Conservation (phyloP, 2,888 invertebrate genomes). For the Eupithecia dodoneata region DNA sequence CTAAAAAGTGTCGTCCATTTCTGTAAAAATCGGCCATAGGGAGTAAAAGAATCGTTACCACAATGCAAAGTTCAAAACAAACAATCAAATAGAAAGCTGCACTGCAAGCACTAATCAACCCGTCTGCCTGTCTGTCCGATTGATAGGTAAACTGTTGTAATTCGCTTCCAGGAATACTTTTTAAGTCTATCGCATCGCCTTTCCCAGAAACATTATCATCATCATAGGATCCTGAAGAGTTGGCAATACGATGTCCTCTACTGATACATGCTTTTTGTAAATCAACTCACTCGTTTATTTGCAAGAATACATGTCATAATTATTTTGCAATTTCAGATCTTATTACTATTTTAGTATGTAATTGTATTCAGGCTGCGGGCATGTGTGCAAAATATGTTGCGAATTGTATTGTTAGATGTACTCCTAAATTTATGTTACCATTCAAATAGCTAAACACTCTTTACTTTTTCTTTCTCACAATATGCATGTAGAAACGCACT, state of each 20-base stretch:
- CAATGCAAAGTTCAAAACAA: constrained; percentile 14
- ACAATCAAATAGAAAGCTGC: constrained; percentile 46
- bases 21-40: not conserved
- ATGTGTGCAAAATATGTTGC: too few species aligned
- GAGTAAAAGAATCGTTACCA: not conserved
- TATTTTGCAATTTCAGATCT: too few species aligned
- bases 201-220: not conserved
- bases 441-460: too few species aligned
- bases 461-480: too few species aligned
- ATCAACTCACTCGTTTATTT: too few species aligned
- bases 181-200: constrained; percentile 8
- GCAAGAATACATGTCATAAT: too few species aligned
- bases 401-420: too few species aligned
- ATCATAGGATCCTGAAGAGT: not conserved
- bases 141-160: constrained; percentile 35
- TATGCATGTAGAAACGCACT: not conserved
- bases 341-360: too few species aligned
- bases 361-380: too few species aligned
- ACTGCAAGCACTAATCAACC: constrained; percentile 39
- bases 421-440: too few species aligned
- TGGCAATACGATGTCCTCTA: not conserved
- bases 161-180: constrained; percentile 28
- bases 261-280: not conserved
- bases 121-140: constrained; percentile 50
- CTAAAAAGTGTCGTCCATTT: not conserved